phyloP scores from a whole-genome alignment of 1,140 invertebrate species.

The Lucilia cuprina region DNA sequence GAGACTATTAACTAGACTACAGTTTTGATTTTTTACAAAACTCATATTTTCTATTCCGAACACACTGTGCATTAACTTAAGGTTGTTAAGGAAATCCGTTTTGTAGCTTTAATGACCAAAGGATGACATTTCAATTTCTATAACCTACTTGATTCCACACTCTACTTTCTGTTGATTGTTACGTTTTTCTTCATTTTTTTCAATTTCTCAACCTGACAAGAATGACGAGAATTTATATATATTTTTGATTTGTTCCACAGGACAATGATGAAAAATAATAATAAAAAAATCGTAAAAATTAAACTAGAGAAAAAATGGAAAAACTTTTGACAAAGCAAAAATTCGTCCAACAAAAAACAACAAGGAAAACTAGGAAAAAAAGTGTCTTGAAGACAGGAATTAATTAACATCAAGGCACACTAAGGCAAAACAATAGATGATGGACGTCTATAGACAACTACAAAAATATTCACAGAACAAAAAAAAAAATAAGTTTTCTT shows the following conservation, averaged over 20 bases:
- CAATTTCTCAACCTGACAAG: conserved; percentile 24
- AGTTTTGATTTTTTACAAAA: background rate
- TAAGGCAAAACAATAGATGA: conserved; percentile 19
- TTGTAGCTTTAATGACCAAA: conserved; percentile 29
- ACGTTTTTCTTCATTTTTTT: conserved; percentile 10
- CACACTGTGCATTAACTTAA: background rate
- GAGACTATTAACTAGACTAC: too few species aligned
- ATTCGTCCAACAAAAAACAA: conserved; percentile 4
- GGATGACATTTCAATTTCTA: conserved; percentile 24
- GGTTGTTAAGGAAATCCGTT: conserved; percentile 24
- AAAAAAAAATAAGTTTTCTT: background rate
- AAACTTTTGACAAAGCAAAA: conserved; percentile 25
- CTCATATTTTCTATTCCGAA: background rate
- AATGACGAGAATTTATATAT: conserved; percentile 25
- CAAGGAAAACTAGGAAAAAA: background rate
- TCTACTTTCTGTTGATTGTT: background rate
- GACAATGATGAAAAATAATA: conserved; percentile 23
- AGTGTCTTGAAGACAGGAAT: conserved; percentile 33
- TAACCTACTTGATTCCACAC: background rate
- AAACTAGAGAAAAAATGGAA: background rate
- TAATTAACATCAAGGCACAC: conserved; percentile 23
- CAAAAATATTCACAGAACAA: background rate
- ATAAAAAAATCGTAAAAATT: background rate
- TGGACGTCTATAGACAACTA: conserved; percentile 1
- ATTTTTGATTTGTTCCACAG: conserved; percentile 25